Base-by-base conservation (phyloP, 2,888 invertebrate species). In the Campaea margaritaria region DNA sequence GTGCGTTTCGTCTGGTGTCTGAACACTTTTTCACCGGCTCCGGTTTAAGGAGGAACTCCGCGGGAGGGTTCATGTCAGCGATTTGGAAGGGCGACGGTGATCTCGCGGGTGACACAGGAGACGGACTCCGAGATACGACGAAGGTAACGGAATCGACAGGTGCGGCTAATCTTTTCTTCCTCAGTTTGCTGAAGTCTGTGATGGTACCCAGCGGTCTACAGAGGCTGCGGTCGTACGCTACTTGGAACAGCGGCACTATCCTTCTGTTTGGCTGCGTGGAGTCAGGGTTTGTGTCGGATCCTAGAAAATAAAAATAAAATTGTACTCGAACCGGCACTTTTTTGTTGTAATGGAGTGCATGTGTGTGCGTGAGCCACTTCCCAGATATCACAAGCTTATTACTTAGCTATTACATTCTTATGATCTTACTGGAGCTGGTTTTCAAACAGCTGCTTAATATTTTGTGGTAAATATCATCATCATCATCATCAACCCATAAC, bases 211-310 rank as follows among this genome's bases (percentile, higher is more conserved):
- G 75, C 31, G 91, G 91, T 73, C 74, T 89, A 85, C 91, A 91
- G 9, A 91, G 76, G 62, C 78, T 89, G 65, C 89, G 80, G 80
- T 92, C 91, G 74, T 92, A 92, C 56, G 81, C 82, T 61, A 92
- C 91, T 86, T 91, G 91, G 74, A 92, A 92, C 62, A 92, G 78
- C 58, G 91, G 92, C 75, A 88, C 81, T 65, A 89, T 79, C 75
- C 47, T 51, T 14, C 79, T 79, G 77, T 80, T 71, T 69, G 71
- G 74, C 69, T 75, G 73, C 71, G 62, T 51, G 70, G 73, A 74
- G 62, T 77, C 79, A 73, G 74, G 68, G 63, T 69, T 72, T 71
- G 74, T 69, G 77, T 82, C 78, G 79, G 70, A 65, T 76, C 91
- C 91, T 91, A 91, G 88, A 91, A 87, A 90, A 89, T 79, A 88